phyloP scores from a whole-genome alignment of 2,888 invertebrate species.

The Apamea epomidion region DNA sequence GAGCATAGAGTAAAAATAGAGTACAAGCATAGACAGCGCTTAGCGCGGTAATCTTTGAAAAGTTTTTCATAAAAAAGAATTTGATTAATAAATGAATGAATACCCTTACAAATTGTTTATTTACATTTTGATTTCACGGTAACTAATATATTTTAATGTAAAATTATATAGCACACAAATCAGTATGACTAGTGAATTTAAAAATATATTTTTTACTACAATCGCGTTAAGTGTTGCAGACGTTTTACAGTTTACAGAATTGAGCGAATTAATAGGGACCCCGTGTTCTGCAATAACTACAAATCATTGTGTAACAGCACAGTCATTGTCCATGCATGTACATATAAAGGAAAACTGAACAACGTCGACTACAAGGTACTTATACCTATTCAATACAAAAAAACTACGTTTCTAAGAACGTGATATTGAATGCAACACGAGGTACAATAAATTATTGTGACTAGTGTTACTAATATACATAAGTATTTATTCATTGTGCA shows the following conservation, averaged over 20 bases:
- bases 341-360: constrained; percentile 19
- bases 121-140: not conserved
- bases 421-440: constrained; percentile 52
- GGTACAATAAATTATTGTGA: constrained; percentile 51
- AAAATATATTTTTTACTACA: not conserved
- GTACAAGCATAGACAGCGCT: constrained; percentile 27
- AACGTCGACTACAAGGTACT: not conserved
- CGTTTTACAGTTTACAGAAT: not conserved
- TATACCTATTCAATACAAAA: constrained; percentile 39
- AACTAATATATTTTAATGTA: not conserved
- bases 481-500: constrained; percentile 54
- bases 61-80: too few species aligned
- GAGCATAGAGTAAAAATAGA: constrained; percentile 52
- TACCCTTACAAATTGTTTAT: not conserved
- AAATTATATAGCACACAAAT: not conserved
- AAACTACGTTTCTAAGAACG: constrained; percentile 45
- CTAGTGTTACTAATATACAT: constrained; percentile 57
- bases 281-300: not conserved
- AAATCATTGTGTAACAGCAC: not conserved
- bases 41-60: constrained; percentile 56
- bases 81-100: not conserved
- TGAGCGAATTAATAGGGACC: not conserved
- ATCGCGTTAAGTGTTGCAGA: not conserved
- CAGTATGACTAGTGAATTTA: not conserved
- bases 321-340: constrained; percentile 22